phyloP scores from a whole-genome alignment of 2,888 invertebrate genomes.

The Phymatocera aterrima region DNA sequence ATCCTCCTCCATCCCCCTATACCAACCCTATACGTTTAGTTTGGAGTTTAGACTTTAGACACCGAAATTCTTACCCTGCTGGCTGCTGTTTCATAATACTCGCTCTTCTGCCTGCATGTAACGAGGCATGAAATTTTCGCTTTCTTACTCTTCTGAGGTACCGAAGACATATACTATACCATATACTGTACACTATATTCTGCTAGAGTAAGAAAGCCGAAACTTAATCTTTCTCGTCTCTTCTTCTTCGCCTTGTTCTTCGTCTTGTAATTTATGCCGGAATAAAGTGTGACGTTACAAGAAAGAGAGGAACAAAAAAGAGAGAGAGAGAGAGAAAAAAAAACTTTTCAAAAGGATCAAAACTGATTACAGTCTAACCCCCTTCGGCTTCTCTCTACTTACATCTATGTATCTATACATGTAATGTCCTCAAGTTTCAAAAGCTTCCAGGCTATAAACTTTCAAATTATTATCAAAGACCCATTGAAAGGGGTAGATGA shows the following conservation, averaged over 20 bases:
- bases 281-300: slow-evolving; percentile 21
- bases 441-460: not conserved
- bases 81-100: too few relatives aligned
- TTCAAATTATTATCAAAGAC: slow-evolving; percentile 18
- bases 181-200: not conserved
- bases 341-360: slow-evolving; percentile 35
- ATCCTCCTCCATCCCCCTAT: not conserved
- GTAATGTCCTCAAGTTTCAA: not conserved
- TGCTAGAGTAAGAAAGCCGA: not conserved
- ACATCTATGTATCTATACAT: not conserved
- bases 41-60: not conserved
- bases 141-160: too few relatives aligned
- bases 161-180: too few relatives aligned
- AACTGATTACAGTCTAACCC: slow-evolving; percentile 3
- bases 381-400: not conserved
- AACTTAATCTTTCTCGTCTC: slow-evolving; percentile 10
- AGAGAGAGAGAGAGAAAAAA: too few relatives aligned
- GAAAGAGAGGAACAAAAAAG: too few relatives aligned
- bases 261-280: slow-evolving; percentile 24
- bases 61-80: too few relatives aligned
- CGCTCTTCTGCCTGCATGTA: too few relatives aligned
- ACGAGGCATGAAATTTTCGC: not conserved
- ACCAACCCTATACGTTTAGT: not conserved
- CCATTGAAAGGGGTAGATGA: not conserved
- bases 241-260: too few relatives aligned